These are phyloP conservation scores for Ptychadena robeensis DNA, from an alignment of 2,797 vertebrate species.

Conservation along the genomic window DNA sequence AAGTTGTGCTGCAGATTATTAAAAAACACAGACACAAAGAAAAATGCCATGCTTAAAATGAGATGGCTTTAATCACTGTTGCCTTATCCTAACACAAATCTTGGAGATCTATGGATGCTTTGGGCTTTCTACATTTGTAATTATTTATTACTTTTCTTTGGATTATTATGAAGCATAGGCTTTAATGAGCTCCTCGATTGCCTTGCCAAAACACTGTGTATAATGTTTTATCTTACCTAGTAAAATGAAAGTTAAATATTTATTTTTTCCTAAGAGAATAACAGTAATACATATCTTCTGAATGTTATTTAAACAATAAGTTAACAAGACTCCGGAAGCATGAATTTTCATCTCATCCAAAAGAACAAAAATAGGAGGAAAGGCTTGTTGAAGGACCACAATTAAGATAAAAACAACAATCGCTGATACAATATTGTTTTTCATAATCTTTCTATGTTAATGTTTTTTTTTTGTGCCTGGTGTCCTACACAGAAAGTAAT, in stretches of 20 bases:
- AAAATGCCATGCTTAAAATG: conserved; percentile 21
- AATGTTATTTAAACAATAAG: not conserved
- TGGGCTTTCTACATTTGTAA: conserved; percentile 29
- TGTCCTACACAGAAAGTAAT: too few relatives aligned
- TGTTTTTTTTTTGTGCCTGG: too few relatives aligned
- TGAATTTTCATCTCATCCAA: not conserved
- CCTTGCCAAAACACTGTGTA: not conserved
- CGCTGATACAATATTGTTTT: not conserved
- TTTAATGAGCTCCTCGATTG: not conserved
- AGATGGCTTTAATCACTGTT: conserved; percentile 33
- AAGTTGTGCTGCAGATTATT: conserved; percentile 37
- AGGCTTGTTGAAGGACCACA: not conserved
- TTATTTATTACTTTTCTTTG: conserved; percentile 1
- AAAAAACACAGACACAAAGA: conserved; percentile 24
- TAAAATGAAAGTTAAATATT: not conserved
- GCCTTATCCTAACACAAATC: conserved; percentile 25
- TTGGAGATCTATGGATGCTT: conserved; percentile 28
- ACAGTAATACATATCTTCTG: not conserved
- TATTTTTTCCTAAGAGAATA: not conserved
- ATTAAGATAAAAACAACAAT: not conserved
- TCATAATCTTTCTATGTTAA: not conserved
- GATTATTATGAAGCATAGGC: not conserved
- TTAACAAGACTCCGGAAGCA: not conserved
- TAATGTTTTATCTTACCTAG: not conserved
- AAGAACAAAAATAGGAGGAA: not conserved